Evolutionary conservation across 1,140 invertebrate genomes (phyloP).

Genomic region (Ips typographus): DNA sequence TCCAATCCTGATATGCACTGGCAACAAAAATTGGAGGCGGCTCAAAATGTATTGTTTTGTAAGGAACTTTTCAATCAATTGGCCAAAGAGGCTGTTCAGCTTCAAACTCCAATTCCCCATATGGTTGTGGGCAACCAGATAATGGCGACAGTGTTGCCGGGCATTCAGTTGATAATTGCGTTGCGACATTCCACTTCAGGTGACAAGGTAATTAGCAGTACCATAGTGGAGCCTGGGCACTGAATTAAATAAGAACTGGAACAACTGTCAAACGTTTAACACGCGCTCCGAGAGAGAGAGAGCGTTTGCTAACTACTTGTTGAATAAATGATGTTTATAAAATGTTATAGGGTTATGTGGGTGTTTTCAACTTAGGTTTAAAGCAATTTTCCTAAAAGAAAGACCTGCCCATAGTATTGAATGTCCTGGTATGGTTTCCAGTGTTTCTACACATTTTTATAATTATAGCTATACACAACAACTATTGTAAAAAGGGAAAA

Average conservation of each 20-base stretch:
- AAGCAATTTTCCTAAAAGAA: too few relatives aligned
- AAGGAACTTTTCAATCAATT: constrained; percentile 95
- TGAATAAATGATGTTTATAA: too few relatives aligned
- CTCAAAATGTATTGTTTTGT: constrained; percentile 96
- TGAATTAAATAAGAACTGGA: background rate
- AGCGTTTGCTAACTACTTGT: background rate
- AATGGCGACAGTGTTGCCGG: constrained; percentile 91
- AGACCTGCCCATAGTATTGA: too few relatives aligned
- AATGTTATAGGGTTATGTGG: too few relatives aligned
- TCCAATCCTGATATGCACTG: constrained; percentile 80
- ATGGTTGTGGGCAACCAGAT: constrained; percentile 97
- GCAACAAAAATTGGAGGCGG: constrained; percentile 93
- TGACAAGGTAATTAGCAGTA: constrained; percentile 56
- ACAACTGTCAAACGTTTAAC: too few relatives aligned
- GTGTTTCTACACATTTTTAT: too few relatives aligned
- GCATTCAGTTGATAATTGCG: constrained; percentile 83
- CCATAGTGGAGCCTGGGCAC: background rate
- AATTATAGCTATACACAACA: too few relatives aligned
- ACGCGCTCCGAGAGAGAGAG: too few relatives aligned
- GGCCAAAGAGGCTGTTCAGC: constrained; percentile 90
- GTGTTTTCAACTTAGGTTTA: too few relatives aligned
- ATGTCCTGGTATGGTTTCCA: too few relatives aligned
- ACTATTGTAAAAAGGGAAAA: too few relatives aligned
- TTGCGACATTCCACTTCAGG: constrained; percentile 74
- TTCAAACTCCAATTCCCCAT: constrained; percentile 90